Evolutionary conservation across 2,888 invertebrate genomes (phyloP).

Genomic region (Pyrrhosoma nymphula): DNA sequence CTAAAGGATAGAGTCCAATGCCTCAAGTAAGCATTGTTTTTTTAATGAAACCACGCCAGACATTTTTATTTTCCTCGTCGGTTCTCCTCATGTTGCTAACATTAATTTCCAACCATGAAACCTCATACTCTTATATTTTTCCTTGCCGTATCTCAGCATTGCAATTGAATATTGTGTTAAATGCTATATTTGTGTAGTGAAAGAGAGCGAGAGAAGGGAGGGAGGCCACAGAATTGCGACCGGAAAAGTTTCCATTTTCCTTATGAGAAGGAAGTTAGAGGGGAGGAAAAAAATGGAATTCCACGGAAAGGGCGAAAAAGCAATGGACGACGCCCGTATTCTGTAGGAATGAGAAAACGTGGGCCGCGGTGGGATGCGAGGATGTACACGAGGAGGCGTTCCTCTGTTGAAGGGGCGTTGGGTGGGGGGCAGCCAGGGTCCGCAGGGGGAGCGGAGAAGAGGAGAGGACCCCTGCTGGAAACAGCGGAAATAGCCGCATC

Average conservation of each 20-base stretch:
- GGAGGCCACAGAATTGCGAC: conserved; percentile 10
- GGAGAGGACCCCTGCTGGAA: conserved; percentile 54
- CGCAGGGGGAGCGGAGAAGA: neutral
- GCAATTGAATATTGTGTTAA: neutral
- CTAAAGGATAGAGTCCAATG: neutral
- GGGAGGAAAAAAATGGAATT: neutral
- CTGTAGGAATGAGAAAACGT: neutral
- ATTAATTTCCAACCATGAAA: neutral
- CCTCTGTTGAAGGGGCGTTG: neutral
- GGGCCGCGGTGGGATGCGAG: neutral
- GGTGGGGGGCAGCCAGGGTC: neutral
- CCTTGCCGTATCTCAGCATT: neutral
- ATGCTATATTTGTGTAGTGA: neutral
- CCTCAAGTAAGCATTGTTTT: neutral
- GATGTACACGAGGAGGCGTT: neutral
- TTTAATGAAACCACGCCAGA: neutral
- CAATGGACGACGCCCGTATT: conserved; percentile 33
- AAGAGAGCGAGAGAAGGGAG: neutral
- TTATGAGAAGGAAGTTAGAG: neutral
- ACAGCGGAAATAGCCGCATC: conserved; percentile 66
- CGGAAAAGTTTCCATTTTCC: neutral
- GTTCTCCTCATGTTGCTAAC: neutral
- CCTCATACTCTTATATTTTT: neutral
- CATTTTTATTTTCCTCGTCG: neutral
- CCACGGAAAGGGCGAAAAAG: neutral